Conservation (phyloP, 2,888 invertebrate species). For the Hirtodrosophila histrioides region DNA sequence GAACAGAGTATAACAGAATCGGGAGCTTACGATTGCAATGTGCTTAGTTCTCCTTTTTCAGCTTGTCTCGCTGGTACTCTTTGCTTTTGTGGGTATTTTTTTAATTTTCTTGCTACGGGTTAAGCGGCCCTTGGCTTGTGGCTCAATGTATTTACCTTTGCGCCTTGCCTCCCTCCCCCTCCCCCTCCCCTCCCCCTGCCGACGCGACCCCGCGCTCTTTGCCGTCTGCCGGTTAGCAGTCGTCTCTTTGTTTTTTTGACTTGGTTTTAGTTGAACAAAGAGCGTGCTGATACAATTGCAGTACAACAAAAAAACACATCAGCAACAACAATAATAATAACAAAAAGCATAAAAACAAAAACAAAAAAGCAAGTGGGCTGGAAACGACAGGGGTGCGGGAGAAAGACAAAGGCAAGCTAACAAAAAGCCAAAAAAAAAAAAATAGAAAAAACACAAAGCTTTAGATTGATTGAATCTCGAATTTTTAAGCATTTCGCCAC, state of each 20-base stretch:
- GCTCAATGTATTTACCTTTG: slow-evolving; percentile 70
- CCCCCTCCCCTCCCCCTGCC: too few species aligned
- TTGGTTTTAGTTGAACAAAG: slow-evolving; percentile 58
- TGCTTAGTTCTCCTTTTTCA: background rate
- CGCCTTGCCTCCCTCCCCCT: slow-evolving; percentile 10
- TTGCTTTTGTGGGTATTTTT: slow-evolving; percentile 17
- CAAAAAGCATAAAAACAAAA: slow-evolving; percentile 45
- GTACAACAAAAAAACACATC: slow-evolving; percentile 33
- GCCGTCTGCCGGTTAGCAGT: background rate
- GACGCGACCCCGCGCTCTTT: background rate
- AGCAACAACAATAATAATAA: slow-evolving; percentile 40
- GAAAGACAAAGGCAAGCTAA: slow-evolving; percentile 19
- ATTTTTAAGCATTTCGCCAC: slow-evolving; percentile 76
- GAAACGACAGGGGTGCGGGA: background rate
- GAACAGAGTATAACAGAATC: too few species aligned
- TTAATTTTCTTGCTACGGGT: slow-evolving; percentile 55
- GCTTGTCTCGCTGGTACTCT: slow-evolving; percentile 3
- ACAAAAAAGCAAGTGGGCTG: slow-evolving; percentile 1
- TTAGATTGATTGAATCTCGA: slow-evolving; percentile 74
- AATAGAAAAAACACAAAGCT: slow-evolving; percentile 54
- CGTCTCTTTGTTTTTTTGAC: slow-evolving; percentile 58
- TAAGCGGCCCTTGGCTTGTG: slow-evolving; percentile 68
- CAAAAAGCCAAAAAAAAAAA: background rate
- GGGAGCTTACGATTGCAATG: background rate
- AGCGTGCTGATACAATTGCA: slow-evolving; percentile 69